Evolutionary conservation across 2,888 invertebrate genomes (phyloP).

Genomic region (Choristoneura rosaceana): DNA sequence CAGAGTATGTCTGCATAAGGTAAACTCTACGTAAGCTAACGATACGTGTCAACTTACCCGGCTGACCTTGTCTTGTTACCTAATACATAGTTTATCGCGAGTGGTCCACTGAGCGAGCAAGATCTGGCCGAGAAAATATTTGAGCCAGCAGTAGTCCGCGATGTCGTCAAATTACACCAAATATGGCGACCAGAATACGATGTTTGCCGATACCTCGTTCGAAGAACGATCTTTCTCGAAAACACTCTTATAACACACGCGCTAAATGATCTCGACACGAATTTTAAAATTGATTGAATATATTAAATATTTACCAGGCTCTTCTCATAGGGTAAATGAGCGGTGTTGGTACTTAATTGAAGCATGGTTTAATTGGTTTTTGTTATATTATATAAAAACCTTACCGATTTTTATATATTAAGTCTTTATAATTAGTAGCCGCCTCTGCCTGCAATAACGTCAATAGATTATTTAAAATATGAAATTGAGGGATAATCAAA

Average conservation of each 20-base stretch:
- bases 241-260: slow-evolving; percentile 7
- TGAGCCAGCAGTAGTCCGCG: slow-evolving; percentile 15
- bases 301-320: neutral
- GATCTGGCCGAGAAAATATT: slow-evolving; percentile 4
- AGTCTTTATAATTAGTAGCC: neutral
- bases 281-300: neutral
- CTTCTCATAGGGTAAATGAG: neutral
- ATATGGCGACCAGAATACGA: slow-evolving; percentile 2
- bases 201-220: slow-evolving; percentile 8
- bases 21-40: slow-evolving; percentile 8
- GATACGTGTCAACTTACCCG: slow-evolving; percentile 23
- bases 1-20: slow-evolving; percentile 6
- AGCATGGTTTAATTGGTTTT: neutral
- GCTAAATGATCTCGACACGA: neutral
- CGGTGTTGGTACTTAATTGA: neutral
- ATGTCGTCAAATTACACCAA: slow-evolving; percentile 17
- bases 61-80: slow-evolving; percentile 25
- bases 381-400: neutral
- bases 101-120: neutral
- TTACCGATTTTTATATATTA: neutral
- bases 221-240: slow-evolving; percentile 23
- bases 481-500: neutral
- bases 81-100: slow-evolving; percentile 17
- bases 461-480: neutral
- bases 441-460: neutral